These are phyloP conservation scores for Thysanoteuthis rhombus DNA, from an alignment of 2,888 invertebrate species.

Conservation along the genomic window DNA sequence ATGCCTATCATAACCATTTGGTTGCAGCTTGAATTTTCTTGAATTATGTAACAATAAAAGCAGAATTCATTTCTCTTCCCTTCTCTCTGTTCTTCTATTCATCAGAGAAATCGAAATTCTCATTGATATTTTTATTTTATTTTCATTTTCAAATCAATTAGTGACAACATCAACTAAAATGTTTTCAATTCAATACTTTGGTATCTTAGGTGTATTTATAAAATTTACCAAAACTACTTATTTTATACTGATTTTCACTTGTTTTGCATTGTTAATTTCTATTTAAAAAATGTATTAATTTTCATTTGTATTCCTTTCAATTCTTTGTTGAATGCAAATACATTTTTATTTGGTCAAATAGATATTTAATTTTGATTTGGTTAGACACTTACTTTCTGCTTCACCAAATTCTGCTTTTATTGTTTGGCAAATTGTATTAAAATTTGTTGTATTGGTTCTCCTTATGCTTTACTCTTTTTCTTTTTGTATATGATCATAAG, in stretches of 20 bases:
- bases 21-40: neutral
- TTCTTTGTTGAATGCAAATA: neutral
- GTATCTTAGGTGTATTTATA: neutral
- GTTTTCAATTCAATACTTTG: neutral
- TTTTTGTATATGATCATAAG: neutral
- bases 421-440: neutral
- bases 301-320: neutral
- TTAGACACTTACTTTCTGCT: neutral
- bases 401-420: neutral
- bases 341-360: neutral
- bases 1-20: constrained; percentile 12
- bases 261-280: neutral
- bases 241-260: neutral
- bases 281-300: neutral
- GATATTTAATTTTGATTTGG: neutral
- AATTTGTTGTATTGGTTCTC: neutral
- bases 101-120: neutral
- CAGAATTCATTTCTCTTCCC: neutral
- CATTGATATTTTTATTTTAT: neutral
- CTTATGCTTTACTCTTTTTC: neutral
- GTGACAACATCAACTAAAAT: neutral
- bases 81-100: neutral
- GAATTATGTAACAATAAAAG: neutral
- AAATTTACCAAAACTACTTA: neutral
- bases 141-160: too few relatives aligned